phyloP scores from a whole-genome alignment of 2,113 vertebrate genomes.

The Axis porcinus region DNA sequence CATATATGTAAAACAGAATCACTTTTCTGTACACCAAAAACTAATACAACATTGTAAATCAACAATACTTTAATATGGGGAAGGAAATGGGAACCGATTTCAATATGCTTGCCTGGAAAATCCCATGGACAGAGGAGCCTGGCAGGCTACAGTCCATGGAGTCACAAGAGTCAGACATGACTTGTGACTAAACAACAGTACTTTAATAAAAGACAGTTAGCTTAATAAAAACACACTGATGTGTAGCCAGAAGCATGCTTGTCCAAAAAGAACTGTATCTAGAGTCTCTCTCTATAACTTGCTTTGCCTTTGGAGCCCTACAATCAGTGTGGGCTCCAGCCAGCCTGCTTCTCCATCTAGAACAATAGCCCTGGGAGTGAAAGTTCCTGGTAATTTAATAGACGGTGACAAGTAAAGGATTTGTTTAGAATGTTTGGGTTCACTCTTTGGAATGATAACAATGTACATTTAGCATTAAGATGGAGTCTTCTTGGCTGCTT shows the following conservation, averaged over 20 bases:
- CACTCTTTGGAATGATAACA: background rate
- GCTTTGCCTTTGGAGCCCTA: background rate
- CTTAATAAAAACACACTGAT: background rate
- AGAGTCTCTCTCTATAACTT: background rate
- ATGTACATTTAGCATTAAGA: background rate
- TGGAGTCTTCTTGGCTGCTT: background rate
- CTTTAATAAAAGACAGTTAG: background rate
- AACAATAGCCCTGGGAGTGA: accelerated
- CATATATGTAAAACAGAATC: background rate
- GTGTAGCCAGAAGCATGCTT: background rate
- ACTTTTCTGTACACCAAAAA: background rate
- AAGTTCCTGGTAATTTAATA: background rate
- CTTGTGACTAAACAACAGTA: background rate
- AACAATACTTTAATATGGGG: background rate
- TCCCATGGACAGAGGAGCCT: background rate
- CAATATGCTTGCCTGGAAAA: background rate
- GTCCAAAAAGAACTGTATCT: background rate
- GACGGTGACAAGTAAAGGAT: background rate
- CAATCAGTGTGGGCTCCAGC: background rate
- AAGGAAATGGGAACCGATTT: background rate
- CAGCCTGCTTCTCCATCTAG: background rate
- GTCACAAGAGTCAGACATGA: background rate
- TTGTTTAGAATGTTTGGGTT: background rate
- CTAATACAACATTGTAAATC: background rate
- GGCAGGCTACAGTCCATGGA: background rate